Evolutionary conservation across 1,140 invertebrate genomes (phyloP).

Genomic region (Drosophila mauritiana): DNA sequence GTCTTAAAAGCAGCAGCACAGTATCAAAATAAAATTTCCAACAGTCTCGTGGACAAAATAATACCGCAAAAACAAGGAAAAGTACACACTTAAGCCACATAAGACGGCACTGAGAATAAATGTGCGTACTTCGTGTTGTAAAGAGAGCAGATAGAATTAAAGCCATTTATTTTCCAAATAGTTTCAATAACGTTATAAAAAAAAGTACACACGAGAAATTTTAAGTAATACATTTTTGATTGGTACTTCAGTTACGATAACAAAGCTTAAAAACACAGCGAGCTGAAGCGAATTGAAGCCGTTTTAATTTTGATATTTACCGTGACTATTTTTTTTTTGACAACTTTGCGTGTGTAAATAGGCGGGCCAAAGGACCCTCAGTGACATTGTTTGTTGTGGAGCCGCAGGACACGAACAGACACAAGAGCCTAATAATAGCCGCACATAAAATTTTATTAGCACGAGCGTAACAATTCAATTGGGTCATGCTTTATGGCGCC

Average conservation of each 20-base stretch:
- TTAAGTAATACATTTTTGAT: too few species aligned
- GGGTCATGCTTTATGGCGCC: conserved; percentile 76
- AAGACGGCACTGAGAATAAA: neutral
- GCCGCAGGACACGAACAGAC: conserved; percentile 30
- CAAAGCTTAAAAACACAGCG: too few species aligned
- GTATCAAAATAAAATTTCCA: conserved; percentile 40
- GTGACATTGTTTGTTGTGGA: conserved; percentile 47
- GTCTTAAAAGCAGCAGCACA: conserved; percentile 50
- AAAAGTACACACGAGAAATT: too few species aligned
- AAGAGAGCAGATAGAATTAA: too few species aligned
- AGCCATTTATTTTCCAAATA: too few species aligned
- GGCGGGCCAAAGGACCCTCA: conserved; percentile 18
- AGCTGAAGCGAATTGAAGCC: too few species aligned
- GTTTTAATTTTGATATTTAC: too few species aligned
- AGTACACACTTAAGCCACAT: neutral
- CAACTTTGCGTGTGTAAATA: conserved; percentile 2
- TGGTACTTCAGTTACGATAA: too few species aligned
- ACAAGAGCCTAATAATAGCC: conserved; percentile 74
- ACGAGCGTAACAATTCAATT: conserved; percentile 77
- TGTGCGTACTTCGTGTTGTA: too few species aligned
- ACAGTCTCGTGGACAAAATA: conserved; percentile 6
- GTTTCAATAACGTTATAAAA: too few species aligned
- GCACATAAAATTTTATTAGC: conserved; percentile 82
- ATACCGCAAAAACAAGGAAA: conserved; percentile 30
- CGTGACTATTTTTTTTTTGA: neutral